Evolutionary conservation across 2,797 vertebrate species (phyloP).

Genomic region (Euthynnus affinis): DNA sequence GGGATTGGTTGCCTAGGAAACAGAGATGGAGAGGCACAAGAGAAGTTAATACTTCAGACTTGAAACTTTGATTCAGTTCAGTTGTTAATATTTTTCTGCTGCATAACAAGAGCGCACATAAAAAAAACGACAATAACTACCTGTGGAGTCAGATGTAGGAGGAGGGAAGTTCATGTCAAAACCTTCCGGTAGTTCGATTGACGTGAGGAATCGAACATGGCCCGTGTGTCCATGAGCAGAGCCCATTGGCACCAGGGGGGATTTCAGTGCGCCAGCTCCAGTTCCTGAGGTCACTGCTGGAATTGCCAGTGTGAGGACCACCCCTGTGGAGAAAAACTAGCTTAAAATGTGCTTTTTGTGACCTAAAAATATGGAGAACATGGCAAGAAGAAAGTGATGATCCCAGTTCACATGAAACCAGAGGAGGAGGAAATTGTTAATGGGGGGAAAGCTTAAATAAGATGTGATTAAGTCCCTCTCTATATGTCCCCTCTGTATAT

Average conservation of each 20-base stretch:
- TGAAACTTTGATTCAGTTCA: background rate
- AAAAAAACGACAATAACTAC: slow-evolving; percentile 62
- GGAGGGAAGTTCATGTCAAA: slow-evolving; percentile 90
- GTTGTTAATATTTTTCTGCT: background rate
- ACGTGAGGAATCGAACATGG: slow-evolving; percentile 97
- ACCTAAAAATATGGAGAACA: too few relatives aligned
- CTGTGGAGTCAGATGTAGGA: slow-evolving; percentile 77
- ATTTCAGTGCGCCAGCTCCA: slow-evolving; percentile 81
- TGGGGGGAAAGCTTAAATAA: too few relatives aligned
- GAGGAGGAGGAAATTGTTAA: too few relatives aligned
- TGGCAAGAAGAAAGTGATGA: too few relatives aligned
- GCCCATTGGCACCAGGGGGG: slow-evolving; percentile 89
- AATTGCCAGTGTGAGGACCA: slow-evolving; percentile 92
- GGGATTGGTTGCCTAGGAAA: slow-evolving; percentile 75
- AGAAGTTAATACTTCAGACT: background rate
- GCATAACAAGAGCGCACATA: background rate
- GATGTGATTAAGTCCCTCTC: too few relatives aligned
- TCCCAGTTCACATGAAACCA: background rate
- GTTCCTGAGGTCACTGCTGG: slow-evolving; percentile 87
- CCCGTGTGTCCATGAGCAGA: slow-evolving; percentile 97
- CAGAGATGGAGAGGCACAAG: background rate
- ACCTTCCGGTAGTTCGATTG: slow-evolving; percentile 94
- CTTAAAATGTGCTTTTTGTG: slow-evolving; percentile 1
- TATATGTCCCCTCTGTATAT: too few relatives aligned
- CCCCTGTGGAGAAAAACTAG: slow-evolving; percentile 78